Base-by-base conservation (phyloP, 2,797 vertebrate species). In the Oryzias dopingdopingensis region DNA sequence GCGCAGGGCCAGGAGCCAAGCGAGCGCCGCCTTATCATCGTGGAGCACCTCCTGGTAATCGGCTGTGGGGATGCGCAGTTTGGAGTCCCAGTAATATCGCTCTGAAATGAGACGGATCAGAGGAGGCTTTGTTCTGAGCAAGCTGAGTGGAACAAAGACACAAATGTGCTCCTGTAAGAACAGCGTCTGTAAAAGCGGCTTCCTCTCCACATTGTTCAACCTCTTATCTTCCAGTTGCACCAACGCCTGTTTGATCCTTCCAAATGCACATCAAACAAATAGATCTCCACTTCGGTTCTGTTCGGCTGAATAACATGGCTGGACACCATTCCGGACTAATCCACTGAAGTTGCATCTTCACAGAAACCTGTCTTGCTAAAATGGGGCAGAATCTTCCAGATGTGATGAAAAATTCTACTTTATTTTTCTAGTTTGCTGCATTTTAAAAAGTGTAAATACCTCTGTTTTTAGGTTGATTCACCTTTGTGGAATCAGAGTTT, bases 1-100 rank as follows among this genome's bases (percentile, higher is more conserved):
- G 6, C 93, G 92, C 62, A 99, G 90, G 4, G 85, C 88, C 52
- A 85, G 60, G 18, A 99, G 91, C 96, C 96, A 98, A 52, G 83
- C 86, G 76, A 95, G 93, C 0, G 94, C 91, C 0, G 92, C 91
- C 67, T 92, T 84, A 44, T 98, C 93, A 15, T 90, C 82, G 12
- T 12, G 65, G 40, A 98, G 84, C 59, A 98, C 85, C 56, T 95
- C 91, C 79, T 95, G 88, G 74, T 93, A 98, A 77, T 92, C 71
- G 32, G 93, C 88, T 3, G 92, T 82, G 56, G 94, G 95, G 12
- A 98, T 89, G 0, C 80, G 89, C 56, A 98, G 89, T 22, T 90
- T 84, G 2, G 93, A 94, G 64, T 91, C 93, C 95, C 96, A 98
- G 49, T 93, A 90, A 6, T 91, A 86, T 6, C 67, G 57, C 67